These are phyloP conservation scores for Meriones psammophilus DNA, from an alignment of 2,797 vertebrate genomes.

Conservation along the genomic window DNA sequence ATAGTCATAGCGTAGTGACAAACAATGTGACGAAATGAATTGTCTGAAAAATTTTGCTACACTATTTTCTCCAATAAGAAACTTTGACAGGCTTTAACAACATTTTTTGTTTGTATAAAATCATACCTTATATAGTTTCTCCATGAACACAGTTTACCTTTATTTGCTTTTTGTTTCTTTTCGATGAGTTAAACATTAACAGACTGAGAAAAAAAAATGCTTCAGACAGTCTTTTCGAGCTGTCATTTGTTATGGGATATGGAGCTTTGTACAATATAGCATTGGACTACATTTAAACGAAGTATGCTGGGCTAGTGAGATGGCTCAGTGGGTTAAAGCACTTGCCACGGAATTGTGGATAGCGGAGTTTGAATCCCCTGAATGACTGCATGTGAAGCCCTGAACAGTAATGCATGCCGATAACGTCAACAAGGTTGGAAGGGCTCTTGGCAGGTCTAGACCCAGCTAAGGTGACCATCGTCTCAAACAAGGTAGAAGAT, in stretches of 20 bases:
- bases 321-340: background rate
- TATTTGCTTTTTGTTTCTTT: background rate
- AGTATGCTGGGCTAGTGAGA: background rate
- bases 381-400: background rate
- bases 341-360: background rate
- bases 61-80: constrained; percentile 22
- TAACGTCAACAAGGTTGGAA: background rate
- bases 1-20: background rate
- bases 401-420: background rate
- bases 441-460: too few species aligned
- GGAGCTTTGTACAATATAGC: background rate
- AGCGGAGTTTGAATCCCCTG: background rate
- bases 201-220: background rate
- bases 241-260: constrained; percentile 1
- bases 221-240: background rate
- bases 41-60: background rate
- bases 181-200: constrained; percentile 6
- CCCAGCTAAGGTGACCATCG: background rate
- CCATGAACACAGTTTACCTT: background rate
- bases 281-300: constrained; percentile 4
- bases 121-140: background rate
- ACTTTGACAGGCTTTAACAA: background rate
- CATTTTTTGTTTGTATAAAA: background rate
- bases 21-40: background rate
- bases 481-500: background rate